These are phyloP conservation scores for Gallinago nigripennis DNA, from an alignment of 2,797 vertebrate genomes.

Conservation along the genomic window DNA sequence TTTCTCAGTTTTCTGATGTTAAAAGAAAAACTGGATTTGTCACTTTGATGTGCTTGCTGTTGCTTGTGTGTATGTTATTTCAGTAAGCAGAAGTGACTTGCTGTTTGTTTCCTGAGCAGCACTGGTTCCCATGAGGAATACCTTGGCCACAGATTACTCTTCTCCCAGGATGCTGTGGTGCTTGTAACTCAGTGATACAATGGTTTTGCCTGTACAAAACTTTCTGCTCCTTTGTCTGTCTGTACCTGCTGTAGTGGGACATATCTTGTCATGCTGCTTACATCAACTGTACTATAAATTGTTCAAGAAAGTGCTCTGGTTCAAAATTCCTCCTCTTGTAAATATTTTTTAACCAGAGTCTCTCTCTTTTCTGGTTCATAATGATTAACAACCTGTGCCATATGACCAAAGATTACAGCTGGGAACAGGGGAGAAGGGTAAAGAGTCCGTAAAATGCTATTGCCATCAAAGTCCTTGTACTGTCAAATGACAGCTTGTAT, in stretches of 20 bases:
- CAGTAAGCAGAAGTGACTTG: neutral
- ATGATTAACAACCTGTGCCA: neutral
- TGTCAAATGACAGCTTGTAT: neutral
- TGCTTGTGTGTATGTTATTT: neutral
- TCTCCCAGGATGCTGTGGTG: neutral
- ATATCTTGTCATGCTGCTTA: fast-evolving
- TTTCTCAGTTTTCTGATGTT: neutral
- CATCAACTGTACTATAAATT: neutral
- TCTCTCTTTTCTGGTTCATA: neutral
- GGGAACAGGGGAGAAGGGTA: neutral
- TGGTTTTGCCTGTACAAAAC: neutral
- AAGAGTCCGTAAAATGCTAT: neutral
- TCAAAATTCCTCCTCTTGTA: neutral
- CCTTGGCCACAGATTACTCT: neutral
- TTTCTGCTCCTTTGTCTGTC: neutral
- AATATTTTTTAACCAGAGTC: neutral
- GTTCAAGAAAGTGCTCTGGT: neutral
- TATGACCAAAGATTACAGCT: neutral
- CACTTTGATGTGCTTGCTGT: neutral
- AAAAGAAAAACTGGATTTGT: neutral
- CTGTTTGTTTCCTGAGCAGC: neutral
- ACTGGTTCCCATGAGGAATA: neutral
- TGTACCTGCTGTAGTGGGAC: neutral
- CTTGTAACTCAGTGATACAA: neutral
- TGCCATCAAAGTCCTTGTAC: neutral